phyloP scores from a whole-genome alignment of 2,797 vertebrate species.

The Ibycter americanus region DNA sequence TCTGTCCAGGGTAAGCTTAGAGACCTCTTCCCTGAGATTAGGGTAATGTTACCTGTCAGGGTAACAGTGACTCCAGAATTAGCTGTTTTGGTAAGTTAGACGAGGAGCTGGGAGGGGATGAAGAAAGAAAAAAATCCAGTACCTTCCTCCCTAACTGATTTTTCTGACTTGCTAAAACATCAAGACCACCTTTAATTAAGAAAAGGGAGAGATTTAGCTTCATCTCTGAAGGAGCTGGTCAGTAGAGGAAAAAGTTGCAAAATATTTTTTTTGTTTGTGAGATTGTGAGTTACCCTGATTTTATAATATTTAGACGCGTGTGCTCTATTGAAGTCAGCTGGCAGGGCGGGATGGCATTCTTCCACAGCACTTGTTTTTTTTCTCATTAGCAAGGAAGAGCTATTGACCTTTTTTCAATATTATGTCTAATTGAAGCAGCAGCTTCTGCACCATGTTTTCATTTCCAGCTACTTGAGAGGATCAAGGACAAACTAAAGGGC shows the following conservation, averaged over 20 bases:
- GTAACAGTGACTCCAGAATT: not conserved
- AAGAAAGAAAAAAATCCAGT: fast-evolving
- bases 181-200: not conserved
- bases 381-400: not conserved
- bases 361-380: not conserved
- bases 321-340: not conserved
- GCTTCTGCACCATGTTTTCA: not conserved
- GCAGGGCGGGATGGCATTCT: not conserved
- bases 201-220: not conserved
- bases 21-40: not conserved
- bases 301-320: not conserved
- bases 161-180: not conserved
- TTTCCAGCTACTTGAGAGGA: constrained; percentile 50
- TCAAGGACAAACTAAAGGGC: constrained; percentile 34
- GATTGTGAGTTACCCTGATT: not conserved
- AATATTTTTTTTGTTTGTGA: not conserved
- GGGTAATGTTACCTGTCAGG: not conserved
- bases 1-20: not conserved
- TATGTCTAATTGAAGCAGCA: constrained; percentile 43
- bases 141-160: not conserved
- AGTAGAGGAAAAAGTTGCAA: not conserved
- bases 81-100: not conserved
- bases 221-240: not conserved
- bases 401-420: constrained; percentile 3
- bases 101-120: fast-evolving